These are phyloP conservation scores for Enteromius trimaculatus DNA, from an alignment of 2,797 vertebrate species.

Conservation along the genomic window DNA sequence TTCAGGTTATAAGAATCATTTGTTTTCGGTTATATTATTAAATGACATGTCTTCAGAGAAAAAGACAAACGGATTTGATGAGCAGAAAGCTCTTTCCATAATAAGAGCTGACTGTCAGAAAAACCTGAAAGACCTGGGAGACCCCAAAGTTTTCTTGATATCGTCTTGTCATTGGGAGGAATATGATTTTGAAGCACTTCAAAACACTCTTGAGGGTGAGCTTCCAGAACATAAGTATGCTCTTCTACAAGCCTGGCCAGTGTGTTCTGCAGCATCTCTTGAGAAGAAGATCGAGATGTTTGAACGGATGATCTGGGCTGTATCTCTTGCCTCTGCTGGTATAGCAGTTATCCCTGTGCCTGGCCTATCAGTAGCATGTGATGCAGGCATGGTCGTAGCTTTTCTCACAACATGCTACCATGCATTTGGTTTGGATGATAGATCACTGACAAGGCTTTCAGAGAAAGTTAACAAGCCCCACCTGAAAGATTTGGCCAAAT, in stretches of 20 bases:
- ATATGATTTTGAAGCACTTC: constrained; percentile 48
- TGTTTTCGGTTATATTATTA: not conserved
- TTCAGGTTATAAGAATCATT: not conserved
- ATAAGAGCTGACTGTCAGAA: constrained; percentile 42
- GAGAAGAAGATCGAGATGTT: constrained; percentile 43
- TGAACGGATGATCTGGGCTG: constrained; percentile 25
- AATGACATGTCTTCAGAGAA: constrained; percentile 49
- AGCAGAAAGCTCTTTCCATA: constrained; percentile 30
- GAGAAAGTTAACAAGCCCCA: too few relatives aligned
- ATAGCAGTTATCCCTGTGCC: constrained; percentile 44
- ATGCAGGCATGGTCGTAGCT: constrained; percentile 11
- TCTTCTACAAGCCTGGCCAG: constrained; percentile 48
- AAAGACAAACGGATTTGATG: constrained; percentile 54
- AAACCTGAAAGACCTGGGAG: not conserved
- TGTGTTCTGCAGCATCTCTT: constrained; percentile 44
- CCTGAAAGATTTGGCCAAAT: too few relatives aligned
- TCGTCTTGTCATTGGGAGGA: constrained; percentile 32
- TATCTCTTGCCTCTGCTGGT: constrained; percentile 32
- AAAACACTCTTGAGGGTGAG: constrained; percentile 29
- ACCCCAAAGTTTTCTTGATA: constrained; percentile 55
- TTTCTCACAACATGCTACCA: constrained; percentile 38
- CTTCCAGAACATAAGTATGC: constrained; percentile 26
- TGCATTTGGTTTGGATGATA: constrained; percentile 42
- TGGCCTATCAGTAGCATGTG: constrained; percentile 45
- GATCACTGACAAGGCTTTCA: constrained; percentile 34